These are phyloP conservation scores for Geotrypetes seraphini DNA, from an alignment of 2,797 vertebrate species.

Conservation along the genomic window DNA sequence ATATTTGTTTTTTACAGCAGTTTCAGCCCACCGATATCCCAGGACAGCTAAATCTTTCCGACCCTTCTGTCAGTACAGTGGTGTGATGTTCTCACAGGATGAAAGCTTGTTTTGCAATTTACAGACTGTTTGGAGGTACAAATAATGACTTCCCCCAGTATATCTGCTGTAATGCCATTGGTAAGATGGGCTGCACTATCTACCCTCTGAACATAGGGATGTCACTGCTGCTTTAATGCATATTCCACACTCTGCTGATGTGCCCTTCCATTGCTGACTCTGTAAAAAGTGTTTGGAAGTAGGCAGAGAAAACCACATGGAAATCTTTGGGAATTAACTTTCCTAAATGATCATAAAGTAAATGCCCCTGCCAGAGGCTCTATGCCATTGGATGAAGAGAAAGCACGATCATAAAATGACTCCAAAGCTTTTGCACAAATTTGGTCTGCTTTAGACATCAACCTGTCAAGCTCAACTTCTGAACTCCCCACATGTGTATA, in stretches of 20 bases:
- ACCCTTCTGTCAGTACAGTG: constrained; percentile 98
- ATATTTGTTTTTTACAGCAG: constrained; percentile 83
- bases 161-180: constrained; percentile 52
- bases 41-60: constrained; percentile 96
- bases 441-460: no score
- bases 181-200: constrained; percentile 51
- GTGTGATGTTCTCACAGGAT: constrained; percentile 68
- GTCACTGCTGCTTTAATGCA: constrained; percentile 18
- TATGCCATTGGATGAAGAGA: no score
- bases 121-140: constrained; percentile 14
- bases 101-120: constrained; percentile 46
- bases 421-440: no score
- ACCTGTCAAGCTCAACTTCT: no score
- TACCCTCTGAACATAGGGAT: constrained; percentile 42
- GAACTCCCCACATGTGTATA: no score
- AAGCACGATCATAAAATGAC: no score
- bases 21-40: constrained; percentile 96
- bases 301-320: no score
- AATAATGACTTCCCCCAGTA: constrained; percentile 37
- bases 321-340: no score
- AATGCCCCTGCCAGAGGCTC: no score
- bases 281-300: no score
- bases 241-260: neutral
- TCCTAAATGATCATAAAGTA: no score
- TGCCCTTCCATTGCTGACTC: no score